phyloP scores from a whole-genome alignment of 1,140 invertebrate genomes.

The Drosophila tsacasi region DNA sequence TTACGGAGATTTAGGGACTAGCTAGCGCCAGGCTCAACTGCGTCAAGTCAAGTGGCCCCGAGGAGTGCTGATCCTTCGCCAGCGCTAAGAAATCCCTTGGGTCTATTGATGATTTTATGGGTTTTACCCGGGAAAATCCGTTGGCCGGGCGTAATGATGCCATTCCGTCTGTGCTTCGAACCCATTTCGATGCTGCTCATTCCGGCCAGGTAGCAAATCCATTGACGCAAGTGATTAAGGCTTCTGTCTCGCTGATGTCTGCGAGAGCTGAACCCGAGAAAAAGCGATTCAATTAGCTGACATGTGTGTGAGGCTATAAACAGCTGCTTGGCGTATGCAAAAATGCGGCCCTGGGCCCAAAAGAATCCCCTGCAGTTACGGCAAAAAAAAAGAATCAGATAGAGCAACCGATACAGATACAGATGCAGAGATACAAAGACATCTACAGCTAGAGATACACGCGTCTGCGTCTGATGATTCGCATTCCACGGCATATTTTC shows the following conservation, averaged over 20 bases:
- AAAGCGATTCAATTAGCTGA: conserved; percentile 48
- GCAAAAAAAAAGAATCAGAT: conserved; percentile 8
- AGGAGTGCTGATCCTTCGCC: conserved; percentile 26
- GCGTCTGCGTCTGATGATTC: conserved; percentile 33
- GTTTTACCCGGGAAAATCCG: conserved; percentile 74
- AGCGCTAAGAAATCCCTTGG: neutral
- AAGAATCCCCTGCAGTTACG: conserved; percentile 27
- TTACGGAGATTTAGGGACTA: conserved; percentile 23
- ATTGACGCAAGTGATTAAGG: conserved; percentile 78
- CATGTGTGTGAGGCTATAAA: conserved; percentile 47
- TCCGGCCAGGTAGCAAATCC: conserved; percentile 57
- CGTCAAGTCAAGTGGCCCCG: conserved; percentile 42
- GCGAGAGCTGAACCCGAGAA: conserved; percentile 10
- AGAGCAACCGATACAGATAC: conserved; percentile 16
- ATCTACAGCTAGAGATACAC: conserved; percentile 15
- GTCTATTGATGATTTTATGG: conserved; percentile 80
- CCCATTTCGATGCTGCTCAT: neutral
- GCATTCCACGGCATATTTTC: conserved; percentile 76
- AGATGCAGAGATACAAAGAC: conserved; percentile 24
- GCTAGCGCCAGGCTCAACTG: conserved; percentile 55
- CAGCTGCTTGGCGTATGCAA: conserved; percentile 58
- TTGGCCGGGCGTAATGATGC: conserved; percentile 65
- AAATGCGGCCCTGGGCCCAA: conserved; percentile 46
- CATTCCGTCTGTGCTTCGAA: conserved; percentile 56
- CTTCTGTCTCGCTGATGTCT: conserved; percentile 76